A percentile compares a stretch with the other conserved stretches of the same genome.
Evolutionary conservation across 2,113 vertebrate species (phyloP).

Genomic region (Amphiprion ocellaris): DNA sequence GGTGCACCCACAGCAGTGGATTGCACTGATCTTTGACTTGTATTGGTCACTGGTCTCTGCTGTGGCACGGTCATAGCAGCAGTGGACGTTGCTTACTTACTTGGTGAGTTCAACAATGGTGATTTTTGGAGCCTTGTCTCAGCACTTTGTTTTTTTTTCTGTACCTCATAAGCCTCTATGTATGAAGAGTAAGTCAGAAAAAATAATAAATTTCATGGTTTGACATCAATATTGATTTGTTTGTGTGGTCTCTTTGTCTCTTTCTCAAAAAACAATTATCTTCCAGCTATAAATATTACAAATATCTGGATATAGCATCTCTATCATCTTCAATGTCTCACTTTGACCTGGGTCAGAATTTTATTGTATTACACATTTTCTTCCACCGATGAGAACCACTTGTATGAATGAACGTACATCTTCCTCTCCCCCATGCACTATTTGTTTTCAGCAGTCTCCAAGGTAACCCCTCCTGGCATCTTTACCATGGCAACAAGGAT

Average conservation of each 20-base stretch:
- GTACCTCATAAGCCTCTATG: conserved; percentile 85
- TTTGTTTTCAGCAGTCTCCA: conserved; percentile 65
- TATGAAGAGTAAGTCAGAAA: conserved; percentile 73
- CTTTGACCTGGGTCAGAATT: background rate
- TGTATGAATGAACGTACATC: conserved; percentile 56
- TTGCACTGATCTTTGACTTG: conserved; percentile 37
- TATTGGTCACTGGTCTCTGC: conserved; percentile 63
- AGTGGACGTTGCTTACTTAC: conserved; percentile 65
- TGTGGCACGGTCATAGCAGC: conserved; percentile 63
- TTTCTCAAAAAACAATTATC: too few species aligned
- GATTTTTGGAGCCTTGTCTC: conserved; percentile 77
- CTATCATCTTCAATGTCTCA: background rate
- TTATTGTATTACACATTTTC: background rate
- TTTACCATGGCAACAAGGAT: conserved; percentile 78
- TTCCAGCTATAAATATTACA: too few species aligned
- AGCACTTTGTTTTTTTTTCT: conserved; percentile 84
- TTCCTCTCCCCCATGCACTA: conserved; percentile 30
- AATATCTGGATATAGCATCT: too few species aligned
- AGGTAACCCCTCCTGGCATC: conserved; percentile 68
- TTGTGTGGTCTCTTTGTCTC: background rate
- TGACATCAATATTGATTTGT: conserved; percentile 49
- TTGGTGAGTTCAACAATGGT: conserved; percentile 67
- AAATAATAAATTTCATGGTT: conserved; percentile 82
- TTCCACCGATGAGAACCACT: conserved; percentile 45
- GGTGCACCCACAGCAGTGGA: conserved; percentile 43